Evolutionary conservation across 1,140 invertebrate species (phyloP), one percentile per base, ranked within the genome.

Genomic region (Magallana angulata): DNA sequence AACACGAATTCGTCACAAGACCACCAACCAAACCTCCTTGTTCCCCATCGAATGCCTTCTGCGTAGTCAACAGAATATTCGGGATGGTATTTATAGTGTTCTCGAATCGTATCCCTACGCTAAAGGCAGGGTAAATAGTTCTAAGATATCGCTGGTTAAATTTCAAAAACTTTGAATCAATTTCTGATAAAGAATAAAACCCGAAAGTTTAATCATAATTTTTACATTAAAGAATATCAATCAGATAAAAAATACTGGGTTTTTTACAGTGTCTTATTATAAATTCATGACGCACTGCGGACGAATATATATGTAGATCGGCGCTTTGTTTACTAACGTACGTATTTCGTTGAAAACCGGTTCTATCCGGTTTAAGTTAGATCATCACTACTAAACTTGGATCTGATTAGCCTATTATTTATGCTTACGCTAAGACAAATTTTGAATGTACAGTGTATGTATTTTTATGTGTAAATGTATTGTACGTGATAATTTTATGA

Each of bases 271-370:
- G 24, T 12, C 36, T 9, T 12, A 36, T 30, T 30, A 76, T 76
- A 76, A 30, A 76, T 12, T 12, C 36, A 24, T 76, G 68, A 76
- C 68, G 68, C 36, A 76, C 11, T 8, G 68, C 68, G 68, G 36
- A 30, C 36, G 68, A 36, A 30, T 76, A 30, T 36, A 12, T 76
- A 30, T 76, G 68, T 76, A 12, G 7, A 30, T 76, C 18, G 68
- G 68, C 24, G 36, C 68, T 30, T 76, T 76, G 68, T 76, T 76
- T 76, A 76, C 68, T 30, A 24, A 76, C 68, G 68, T 8, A 7
- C 8, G 68, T 12, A 8, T 9, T 30, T 36, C 68, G 68, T 36
- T 30, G 24, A 3, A 30, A 76, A 76, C 68, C 24, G 9, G 68
- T 76, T 30, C 14, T 30, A 76, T 30, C 68, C 68, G 68, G 68